Conservation (phyloP, 2,888 invertebrate genomes). For the Drosophila villosipedis region DNA sequence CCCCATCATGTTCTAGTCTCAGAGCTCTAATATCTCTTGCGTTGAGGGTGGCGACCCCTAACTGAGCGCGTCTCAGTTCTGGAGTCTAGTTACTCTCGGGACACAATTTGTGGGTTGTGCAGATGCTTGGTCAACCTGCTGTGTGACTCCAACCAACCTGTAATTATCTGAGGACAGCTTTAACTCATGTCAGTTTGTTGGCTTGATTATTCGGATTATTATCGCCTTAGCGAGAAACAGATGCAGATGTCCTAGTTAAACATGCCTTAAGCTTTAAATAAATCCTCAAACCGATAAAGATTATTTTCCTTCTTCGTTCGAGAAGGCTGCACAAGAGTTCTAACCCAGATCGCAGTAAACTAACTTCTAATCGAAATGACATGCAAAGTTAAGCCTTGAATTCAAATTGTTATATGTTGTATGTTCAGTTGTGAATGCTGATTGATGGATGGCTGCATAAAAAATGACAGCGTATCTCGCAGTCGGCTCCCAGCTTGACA, state of each 20-base stretch:
- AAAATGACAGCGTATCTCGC: neutral
- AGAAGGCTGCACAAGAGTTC: neutral
- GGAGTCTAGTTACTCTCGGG: neutral
- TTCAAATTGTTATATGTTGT: neutral
- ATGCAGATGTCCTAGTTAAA: neutral
- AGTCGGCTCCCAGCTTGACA: neutral
- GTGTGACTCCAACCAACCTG: neutral
- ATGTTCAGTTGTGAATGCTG: neutral
- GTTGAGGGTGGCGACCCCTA: neutral
- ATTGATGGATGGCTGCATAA: neutral
- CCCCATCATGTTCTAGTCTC: neutral
- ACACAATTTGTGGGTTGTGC: neutral
- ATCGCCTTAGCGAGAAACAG: neutral
- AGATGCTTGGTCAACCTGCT: neutral
- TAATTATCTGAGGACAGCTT: neutral
- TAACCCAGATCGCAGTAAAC: neutral
- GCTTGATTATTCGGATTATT: neutral
- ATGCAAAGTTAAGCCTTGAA: neutral
- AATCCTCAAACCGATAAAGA: neutral
- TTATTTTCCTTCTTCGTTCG: neutral
- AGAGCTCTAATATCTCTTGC: neutral
- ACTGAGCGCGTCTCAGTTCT: neutral
- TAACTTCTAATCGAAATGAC: neutral
- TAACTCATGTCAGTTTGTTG: neutral
- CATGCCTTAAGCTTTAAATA: neutral